These are phyloP conservation scores for Selenia dentaria DNA, from an alignment of 2,888 invertebrate species.

Conservation along the genomic window DNA sequence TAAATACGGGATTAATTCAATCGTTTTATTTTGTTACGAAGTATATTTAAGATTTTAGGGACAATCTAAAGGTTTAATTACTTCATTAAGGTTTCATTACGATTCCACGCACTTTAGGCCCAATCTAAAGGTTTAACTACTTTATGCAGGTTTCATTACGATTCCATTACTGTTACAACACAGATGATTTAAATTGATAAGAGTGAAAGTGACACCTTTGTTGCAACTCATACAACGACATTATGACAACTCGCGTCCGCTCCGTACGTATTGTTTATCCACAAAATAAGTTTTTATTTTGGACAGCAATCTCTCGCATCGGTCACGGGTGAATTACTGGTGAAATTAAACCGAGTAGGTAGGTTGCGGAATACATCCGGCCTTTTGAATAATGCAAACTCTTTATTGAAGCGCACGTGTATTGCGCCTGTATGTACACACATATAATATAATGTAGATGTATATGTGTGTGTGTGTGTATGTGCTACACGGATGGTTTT, in stretches of 20 bases:
- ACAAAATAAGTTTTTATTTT: conserved; percentile 55
- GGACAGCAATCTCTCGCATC: conserved; percentile 51
- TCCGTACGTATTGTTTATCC: conserved; percentile 38
- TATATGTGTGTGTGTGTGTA: too few relatives aligned
- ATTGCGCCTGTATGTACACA: conserved; percentile 18
- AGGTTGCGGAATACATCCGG: conserved; percentile 66
- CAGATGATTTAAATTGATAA: conserved; percentile 15
- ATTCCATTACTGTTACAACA: too few relatives aligned
- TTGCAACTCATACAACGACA: conserved; percentile 20
- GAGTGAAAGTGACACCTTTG: conserved; percentile 22
- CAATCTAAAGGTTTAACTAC: too few relatives aligned
- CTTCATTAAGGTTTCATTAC: too few relatives aligned
- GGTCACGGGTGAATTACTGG: conserved; percentile 64
- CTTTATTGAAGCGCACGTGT: conserved; percentile 65
- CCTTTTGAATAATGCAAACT: conserved; percentile 78
- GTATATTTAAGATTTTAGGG: too few relatives aligned
- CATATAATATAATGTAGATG: too few relatives aligned
- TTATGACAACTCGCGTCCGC: conserved; percentile 22
- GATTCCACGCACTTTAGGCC: too few relatives aligned
- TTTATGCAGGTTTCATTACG: too few relatives aligned
- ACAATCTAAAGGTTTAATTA: too few relatives aligned
- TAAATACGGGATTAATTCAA: too few relatives aligned
- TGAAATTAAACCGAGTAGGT: conserved; percentile 68
- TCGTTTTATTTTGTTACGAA: too few relatives aligned
- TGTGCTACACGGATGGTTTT: too few relatives aligned